Conservation (phyloP, 2,113 vertebrate genomes). For the Machaerirhynchus nigripectus region DNA sequence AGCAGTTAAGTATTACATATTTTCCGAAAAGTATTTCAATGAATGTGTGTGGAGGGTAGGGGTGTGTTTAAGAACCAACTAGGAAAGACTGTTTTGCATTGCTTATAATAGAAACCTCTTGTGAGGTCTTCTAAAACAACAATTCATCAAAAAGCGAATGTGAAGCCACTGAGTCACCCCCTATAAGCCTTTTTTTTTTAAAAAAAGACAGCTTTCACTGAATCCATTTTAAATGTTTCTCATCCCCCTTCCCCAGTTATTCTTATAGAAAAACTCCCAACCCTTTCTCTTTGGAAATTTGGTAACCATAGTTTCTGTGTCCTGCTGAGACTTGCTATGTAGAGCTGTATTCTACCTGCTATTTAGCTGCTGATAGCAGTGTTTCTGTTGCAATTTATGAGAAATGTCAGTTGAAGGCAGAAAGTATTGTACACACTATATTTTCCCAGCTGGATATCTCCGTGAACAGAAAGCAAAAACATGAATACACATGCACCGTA, state of each 20-base stretch:
- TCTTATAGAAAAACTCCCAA: conserved; percentile 58
- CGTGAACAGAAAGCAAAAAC: conserved; percentile 77
- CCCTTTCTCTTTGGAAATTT: conserved; percentile 68
- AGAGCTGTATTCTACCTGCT: conserved; percentile 75
- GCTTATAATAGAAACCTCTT: conserved; percentile 60
- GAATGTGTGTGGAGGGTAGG: background rate
- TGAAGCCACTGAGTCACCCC: conserved; percentile 25
- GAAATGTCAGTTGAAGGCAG: conserved; percentile 81
- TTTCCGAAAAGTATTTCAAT: conserved; percentile 30
- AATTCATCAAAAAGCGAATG: conserved; percentile 58
- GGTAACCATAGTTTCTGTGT: conserved; percentile 76
- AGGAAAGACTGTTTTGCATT: background rate
- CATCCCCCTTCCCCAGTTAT: background rate
- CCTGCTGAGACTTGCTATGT: conserved; percentile 78
- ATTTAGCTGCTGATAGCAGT: conserved; percentile 82
- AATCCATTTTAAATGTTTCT: conserved; percentile 66
- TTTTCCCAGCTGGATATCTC: conserved; percentile 84
- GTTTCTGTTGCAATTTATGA: conserved; percentile 83
- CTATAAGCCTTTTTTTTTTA: conserved; percentile 1
- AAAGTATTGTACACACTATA: conserved; percentile 78
- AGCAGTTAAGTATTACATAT: background rate
- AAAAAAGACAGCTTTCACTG: conserved; percentile 59
- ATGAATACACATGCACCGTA: conserved; percentile 70
- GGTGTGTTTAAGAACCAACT: background rate
- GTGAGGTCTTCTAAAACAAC: conserved; percentile 68